Base-by-base conservation (phyloP, 2,888 invertebrate species). In the Muscina levida region DNA sequence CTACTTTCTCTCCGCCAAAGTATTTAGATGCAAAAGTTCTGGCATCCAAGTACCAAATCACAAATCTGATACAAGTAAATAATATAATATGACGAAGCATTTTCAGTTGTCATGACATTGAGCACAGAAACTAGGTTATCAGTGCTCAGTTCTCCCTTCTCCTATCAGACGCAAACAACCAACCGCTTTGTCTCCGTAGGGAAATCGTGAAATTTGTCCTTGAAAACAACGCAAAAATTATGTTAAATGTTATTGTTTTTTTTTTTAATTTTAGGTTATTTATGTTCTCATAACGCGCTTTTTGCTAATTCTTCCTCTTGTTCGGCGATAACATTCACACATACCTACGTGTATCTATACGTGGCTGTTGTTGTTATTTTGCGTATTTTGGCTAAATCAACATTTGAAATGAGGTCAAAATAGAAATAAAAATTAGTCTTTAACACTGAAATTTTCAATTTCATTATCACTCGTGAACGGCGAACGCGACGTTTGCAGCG, bases 391-490 rank as follows among this genome's bases (percentile, higher is more conserved):
- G 68, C 79, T 68, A 66, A 79, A 79, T 76, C 67, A 62, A 75
- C 74, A 68, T 26, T 22, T 15, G 24, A 76, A 80, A 73, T 80
- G 48, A 80, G 79, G 76, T 70, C 79, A 76, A 73, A 71, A 56
- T 24, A 57, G 37, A 56, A 71, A 66, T 66, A 53, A 71, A 72
- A 66, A 77, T 73, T 57, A 77, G 66, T 59, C 71, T 70, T 80
- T 80, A 80, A 77, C 80, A 80, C 76, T 80, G 80, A 80, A 80
- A 80, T 73, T 79, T 80, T 77, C 79, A 76, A 76, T 76, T 76
- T 80, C 80, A 77, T 79, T 79, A 79, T 79, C 77, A 80, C 70
- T 70, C 77, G 70, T 53, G 65, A 76, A 71, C 72, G 59, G 19
- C 22, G 39, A 19, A 37, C 1, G 59, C 59, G 39, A 19, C 59